Percentiles rank a stretch among this genome's conserved stretches.
Evolutionary conservation across 1,140 invertebrate genomes (phyloP).

Genomic region (Aphelenchoides besseyi): DNA sequence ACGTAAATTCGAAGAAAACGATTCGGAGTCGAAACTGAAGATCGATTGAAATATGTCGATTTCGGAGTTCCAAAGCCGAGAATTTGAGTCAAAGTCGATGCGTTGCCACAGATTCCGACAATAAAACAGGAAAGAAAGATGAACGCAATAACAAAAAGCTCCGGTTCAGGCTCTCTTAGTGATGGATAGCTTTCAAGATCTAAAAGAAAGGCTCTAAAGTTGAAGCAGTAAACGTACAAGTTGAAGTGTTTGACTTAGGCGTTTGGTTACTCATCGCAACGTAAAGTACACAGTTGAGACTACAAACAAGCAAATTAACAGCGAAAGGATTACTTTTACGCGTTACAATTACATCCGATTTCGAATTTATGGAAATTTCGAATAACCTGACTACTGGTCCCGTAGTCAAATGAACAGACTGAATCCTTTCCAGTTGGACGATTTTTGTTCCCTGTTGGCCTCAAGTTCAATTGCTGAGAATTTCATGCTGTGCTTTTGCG

Average conservation of each 20-base stretch:
- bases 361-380: too few species aligned
- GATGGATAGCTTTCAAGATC: slow-evolving; percentile 11
- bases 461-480: too few species aligned
- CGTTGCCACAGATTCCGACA: slow-evolving; percentile 10
- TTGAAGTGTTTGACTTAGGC: background rate
- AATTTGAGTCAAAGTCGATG: slow-evolving; percentile 13
- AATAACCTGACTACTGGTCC: too few species aligned
- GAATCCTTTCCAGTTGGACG: too few species aligned
- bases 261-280: background rate
- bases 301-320: too few species aligned
- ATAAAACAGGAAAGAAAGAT: slow-evolving; percentile 17
- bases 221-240: background rate
- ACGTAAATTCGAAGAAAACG: slow-evolving; percentile 23
- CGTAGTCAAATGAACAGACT: too few species aligned
- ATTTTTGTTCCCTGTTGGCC: too few species aligned
- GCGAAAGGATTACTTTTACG: too few species aligned
- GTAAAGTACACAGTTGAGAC: too few species aligned
- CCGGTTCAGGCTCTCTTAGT: slow-evolving; percentile 1
- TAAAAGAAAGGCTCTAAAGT: background rate
- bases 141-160: background rate
- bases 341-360: too few species aligned
- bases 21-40: background rate
- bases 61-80: slow-evolving; percentile 22
- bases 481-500: too few species aligned
- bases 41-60: background rate